Base-by-base conservation (phyloP, 2,113 vertebrate species). In the Ammodytes dubius region DNA sequence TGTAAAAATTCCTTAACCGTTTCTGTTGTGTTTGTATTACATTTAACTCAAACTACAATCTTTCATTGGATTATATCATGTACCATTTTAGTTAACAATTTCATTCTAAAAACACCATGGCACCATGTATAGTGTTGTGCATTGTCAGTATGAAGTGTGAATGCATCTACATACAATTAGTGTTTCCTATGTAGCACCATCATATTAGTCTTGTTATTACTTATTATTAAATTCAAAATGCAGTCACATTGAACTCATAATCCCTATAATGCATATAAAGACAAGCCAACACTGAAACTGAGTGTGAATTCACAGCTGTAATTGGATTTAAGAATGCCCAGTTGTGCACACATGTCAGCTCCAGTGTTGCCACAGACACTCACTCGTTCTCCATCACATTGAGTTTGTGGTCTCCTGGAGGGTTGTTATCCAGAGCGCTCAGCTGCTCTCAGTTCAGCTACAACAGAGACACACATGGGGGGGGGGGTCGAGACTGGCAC, bases 321-420 rank as follows among this genome's bases (percentile, higher is more conserved):
- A 83, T 42, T 81, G 63, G 12, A 67, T 70, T 12, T 76, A 54
- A 2, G 13, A 70, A 50, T 6, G 5, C 57, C 35, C 27, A 59
- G 13, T 52, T 52, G 77, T 65, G 53, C 49, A 42, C 49, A 42
- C 43, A 13, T 59, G 43, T 50, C 67, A 57, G 60, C 60, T 63
- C 59, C 17, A 11, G 15, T 7, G 45, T 77, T 67, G 43, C 68
- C 74, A 70, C 50, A 66, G 43, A 40, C 40, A 10, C 69, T 4
- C 43, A 47, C 46, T 54, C 46, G 27, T 35, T 35, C 47, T 70
- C 64, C 46, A 14, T 77, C 71, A 59, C 43, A 52, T 39, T 66
- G 54, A 75, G 73, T 53, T 73, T 74, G 71, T 56, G 43, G 70
- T 76, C 58, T 73, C 52, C 47, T 10, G 50, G 60, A 82, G 56